Percentiles rank a stretch among this genome's conserved stretches.
phyloP scores from a whole-genome alignment of 1,140 invertebrate genomes.

The Anoplophora glabripennis region DNA sequence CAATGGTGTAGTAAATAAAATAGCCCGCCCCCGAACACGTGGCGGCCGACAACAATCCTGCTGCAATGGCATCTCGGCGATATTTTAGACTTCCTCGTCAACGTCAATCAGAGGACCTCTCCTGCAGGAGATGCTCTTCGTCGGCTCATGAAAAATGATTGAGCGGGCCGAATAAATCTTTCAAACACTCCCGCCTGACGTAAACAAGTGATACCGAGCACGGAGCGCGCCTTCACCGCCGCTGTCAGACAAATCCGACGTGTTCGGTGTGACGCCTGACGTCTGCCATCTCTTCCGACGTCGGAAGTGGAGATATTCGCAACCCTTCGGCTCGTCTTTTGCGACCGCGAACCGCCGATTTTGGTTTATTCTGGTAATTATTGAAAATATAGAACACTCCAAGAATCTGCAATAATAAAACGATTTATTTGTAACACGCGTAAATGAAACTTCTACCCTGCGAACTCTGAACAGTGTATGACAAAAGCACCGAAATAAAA shows the following conservation, averaged over 20 bases:
- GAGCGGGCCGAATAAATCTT: conserved; percentile 34
- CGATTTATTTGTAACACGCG: too few relatives aligned
- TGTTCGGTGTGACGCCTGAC: conserved; percentile 28
- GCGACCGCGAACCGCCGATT: too few relatives aligned
- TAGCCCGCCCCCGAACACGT: too few relatives aligned
- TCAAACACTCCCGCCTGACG: conserved; percentile 34
- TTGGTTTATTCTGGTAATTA: too few relatives aligned
- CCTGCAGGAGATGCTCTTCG: conserved; percentile 21
- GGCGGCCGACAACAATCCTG: too few relatives aligned
- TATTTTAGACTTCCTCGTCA: conserved; percentile 18
- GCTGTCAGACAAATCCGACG: conserved; percentile 34
- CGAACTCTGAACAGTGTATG: too few relatives aligned
- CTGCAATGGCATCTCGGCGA: too few relatives aligned
- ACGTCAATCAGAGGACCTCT: conserved; percentile 22
- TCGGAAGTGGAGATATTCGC: conserved; percentile 7
- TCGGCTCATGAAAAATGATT: conserved; percentile 34
- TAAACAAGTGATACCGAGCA: conserved; percentile 36
- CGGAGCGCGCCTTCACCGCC: conserved; percentile 27
- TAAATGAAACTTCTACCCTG: too few relatives aligned
- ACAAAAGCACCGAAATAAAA: too few relatives aligned
- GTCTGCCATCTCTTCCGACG: conserved; percentile 14
- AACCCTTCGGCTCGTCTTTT: background rate
- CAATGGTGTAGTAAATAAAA: too few relatives aligned
- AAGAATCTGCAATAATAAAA: too few relatives aligned
- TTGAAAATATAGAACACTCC: too few relatives aligned